A percentile compares a stretch with the other conserved stretches of the same genome.
These are phyloP conservation scores for Noctua pronuba DNA, from an alignment of 2,888 invertebrate species.

Conservation along the genomic window DNA sequence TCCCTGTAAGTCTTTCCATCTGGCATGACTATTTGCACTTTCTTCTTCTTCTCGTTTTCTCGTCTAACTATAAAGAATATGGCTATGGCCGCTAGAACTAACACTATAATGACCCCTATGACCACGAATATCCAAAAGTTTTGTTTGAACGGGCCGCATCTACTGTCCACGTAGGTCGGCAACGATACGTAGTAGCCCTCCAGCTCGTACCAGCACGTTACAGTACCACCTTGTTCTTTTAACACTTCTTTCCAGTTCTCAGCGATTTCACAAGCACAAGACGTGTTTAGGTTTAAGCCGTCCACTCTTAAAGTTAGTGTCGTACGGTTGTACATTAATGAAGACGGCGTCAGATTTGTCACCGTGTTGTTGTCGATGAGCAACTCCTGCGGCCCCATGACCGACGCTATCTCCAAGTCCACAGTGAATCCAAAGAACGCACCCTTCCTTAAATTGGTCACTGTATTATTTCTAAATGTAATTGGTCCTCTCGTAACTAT, in stretches of 20 bases:
- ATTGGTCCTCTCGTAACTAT: conserved; percentile 91
- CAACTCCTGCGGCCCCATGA: conserved; percentile 86
- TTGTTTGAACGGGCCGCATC: conserved; percentile 85
- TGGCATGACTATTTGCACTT: conserved; percentile 94
- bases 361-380: conserved; percentile 92
- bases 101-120: conserved; percentile 85
- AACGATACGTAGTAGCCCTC: conserved; percentile 83
- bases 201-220: conserved; percentile 85
- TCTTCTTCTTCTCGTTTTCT: conserved; percentile 90
- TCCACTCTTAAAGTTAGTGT: conserved; percentile 90
- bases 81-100: conserved; percentile 86
- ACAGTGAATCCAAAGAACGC: conserved; percentile 91
- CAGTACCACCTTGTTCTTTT: conserved; percentile 80
- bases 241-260: conserved; percentile 82
- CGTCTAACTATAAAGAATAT: conserved; percentile 85
- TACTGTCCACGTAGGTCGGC: conserved; percentile 83
- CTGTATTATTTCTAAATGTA: conserved; percentile 92
- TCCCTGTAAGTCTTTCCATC: conserved; percentile 95
- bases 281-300: conserved; percentile 90
- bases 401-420: conserved; percentile 85
- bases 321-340: conserved; percentile 90
- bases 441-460: conserved; percentile 90
- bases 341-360: conserved; percentile 88
- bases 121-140: conserved; percentile 87
- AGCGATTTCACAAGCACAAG: conserved; percentile 90